A percentile compares a stretch with the other conserved stretches of the same genome.
These are phyloP conservation scores for Solen grandis DNA, from an alignment of 1,140 invertebrate genomes.

Conservation along the genomic window DNA sequence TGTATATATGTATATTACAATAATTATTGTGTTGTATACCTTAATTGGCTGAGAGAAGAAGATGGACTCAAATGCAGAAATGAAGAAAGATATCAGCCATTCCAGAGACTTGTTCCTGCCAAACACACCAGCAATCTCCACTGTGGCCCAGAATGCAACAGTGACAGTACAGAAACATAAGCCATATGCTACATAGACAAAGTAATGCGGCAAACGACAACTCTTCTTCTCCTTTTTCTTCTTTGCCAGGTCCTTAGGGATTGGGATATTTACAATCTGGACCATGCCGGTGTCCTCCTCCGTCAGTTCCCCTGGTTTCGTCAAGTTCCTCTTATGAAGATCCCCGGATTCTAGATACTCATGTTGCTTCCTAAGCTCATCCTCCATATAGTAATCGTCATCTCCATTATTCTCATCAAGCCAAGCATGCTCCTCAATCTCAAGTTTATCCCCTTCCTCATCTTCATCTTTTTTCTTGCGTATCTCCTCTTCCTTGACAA, in stretches of 20 bases:
- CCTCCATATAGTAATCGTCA: slow-evolving; percentile 25
- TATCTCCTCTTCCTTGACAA: slow-evolving; percentile 36
- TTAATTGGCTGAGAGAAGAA: slow-evolving; percentile 71
- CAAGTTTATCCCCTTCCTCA: background rate
- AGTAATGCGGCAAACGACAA: slow-evolving; percentile 63
- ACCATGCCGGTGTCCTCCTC: slow-evolving; percentile 28
- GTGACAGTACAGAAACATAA: slow-evolving; percentile 56
- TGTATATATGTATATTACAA: no score
- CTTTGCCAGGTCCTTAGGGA: slow-evolving; percentile 14
- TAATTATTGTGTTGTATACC: no score
- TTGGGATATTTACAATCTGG: slow-evolving; percentile 33
- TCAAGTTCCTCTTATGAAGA: slow-evolving; percentile 8
- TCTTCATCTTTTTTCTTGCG: slow-evolving; percentile 10
- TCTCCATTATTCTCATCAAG: background rate
- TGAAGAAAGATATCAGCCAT: slow-evolving; percentile 68
- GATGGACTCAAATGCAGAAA: slow-evolving; percentile 64
- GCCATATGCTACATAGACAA: slow-evolving; percentile 57
- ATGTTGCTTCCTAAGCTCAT: slow-evolving; percentile 15
- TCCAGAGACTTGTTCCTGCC: slow-evolving; percentile 62
- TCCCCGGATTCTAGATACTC: slow-evolving; percentile 24
- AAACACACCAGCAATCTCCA: slow-evolving; percentile 63
- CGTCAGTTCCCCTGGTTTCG: slow-evolving; percentile 7
- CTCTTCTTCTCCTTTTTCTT: slow-evolving; percentile 58
- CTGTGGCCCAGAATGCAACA: slow-evolving; percentile 62
- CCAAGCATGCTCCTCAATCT: background rate